Evolutionary conservation across 2,797 vertebrate species (phyloP).

Genomic region (Alca torda): DNA sequence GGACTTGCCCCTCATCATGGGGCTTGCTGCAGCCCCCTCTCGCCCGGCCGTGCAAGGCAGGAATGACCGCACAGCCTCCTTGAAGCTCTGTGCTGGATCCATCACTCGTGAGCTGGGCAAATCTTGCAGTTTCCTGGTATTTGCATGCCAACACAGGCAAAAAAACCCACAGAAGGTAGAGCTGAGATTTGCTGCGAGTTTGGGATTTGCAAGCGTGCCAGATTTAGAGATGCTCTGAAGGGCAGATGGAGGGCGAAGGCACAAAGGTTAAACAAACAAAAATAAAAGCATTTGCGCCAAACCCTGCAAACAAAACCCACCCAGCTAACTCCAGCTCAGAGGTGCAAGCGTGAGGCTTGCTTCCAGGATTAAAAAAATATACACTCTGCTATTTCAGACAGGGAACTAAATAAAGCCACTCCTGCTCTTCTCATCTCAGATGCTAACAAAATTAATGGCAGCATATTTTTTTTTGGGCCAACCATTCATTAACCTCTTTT

Average conservation of each 20-base stretch:
- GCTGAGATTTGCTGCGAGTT: background rate
- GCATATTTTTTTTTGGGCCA: background rate
- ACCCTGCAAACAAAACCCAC: background rate
- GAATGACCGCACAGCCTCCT: background rate
- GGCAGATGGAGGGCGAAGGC: background rate
- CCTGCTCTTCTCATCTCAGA: background rate
- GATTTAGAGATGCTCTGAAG: background rate
- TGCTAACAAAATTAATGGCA: conserved; percentile 27
- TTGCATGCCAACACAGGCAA: background rate
- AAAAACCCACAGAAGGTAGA: background rate
- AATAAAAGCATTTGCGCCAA: background rate
- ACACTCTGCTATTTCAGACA: conserved; percentile 14
- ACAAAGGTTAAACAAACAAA: conserved; percentile 27
- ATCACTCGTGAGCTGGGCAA: background rate
- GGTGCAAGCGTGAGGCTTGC: background rate
- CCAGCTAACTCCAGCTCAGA: background rate
- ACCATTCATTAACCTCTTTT: conserved; percentile 17
- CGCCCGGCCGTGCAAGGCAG: rapidly evolving
- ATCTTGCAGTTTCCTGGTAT: background rate
- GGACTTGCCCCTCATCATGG: background rate
- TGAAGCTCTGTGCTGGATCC: background rate
- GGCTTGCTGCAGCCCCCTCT: background rate
- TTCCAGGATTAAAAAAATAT: background rate
- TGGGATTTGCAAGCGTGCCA: conserved; percentile 11
- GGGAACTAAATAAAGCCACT: conserved; percentile 40